Evolutionary conservation across 2,888 invertebrate genomes (phyloP).

Genomic region (Neoitamus cyanurus): DNA sequence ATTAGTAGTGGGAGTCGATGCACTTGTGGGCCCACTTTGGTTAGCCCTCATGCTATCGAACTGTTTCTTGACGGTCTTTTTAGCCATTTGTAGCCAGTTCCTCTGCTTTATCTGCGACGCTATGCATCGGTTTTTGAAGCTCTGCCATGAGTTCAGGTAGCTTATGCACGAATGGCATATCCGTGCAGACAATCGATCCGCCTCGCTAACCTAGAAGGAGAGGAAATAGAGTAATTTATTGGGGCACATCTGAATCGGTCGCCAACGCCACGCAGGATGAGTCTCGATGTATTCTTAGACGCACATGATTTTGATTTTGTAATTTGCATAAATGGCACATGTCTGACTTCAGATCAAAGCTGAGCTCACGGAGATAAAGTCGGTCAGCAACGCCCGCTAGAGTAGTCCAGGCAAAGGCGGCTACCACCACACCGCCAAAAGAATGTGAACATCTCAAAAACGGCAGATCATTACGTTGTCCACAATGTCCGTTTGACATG

Average conservation of each 20-base stretch:
- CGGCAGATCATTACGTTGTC: neutral
- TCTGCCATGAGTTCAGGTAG: conserved; percentile 67
- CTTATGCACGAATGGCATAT: conserved; percentile 67
- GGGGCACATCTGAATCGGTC: neutral
- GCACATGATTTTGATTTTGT: neutral
- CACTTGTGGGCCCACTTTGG: neutral
- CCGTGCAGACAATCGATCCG: conserved; percentile 63
- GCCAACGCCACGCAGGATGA: neutral
- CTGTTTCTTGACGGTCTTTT: neutral
- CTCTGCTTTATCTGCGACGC: conserved; percentile 64
- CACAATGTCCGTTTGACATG: neutral
- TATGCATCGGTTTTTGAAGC: conserved; percentile 66
- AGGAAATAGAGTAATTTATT: conserved; percentile 38
- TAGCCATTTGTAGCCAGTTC: conserved; percentile 61
- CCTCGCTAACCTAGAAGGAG: conserved; percentile 59
- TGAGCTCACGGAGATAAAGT: neutral
- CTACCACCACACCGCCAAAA: conserved; percentile 8
- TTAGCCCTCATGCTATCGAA: neutral
- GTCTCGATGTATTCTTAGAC: neutral
- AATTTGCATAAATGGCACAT: neutral
- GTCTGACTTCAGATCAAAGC: neutral
- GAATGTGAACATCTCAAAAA: neutral
- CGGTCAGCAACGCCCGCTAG: neutral
- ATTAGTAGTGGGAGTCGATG: neutral
- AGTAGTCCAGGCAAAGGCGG: neutral